Percentiles rank a stretch among this genome's conserved stretches.
These are phyloP conservation scores for Nanorana parkeri DNA, from an alignment of 2,113 vertebrate species.

Conservation along the genomic window DNA sequence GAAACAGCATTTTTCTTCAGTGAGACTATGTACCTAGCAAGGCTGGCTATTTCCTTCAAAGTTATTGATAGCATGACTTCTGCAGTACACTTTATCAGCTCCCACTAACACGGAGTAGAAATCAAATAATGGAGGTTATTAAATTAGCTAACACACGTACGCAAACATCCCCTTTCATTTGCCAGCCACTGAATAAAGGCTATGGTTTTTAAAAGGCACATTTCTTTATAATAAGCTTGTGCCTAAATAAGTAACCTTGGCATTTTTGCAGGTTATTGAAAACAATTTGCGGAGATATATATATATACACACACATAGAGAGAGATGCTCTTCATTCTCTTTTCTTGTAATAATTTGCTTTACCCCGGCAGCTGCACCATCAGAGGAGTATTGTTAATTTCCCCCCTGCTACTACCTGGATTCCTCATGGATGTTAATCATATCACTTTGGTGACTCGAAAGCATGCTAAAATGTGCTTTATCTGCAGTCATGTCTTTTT, in stretches of 20 bases:
- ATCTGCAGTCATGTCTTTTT: no score
- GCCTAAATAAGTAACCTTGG: neutral
- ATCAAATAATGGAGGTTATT: constrained; percentile 44
- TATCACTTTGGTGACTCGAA: no score
- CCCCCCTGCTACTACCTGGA: no score
- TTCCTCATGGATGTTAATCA: no score
- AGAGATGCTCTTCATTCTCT: no score
- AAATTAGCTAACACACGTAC: constrained; percentile 32
- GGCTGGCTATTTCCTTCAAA: constrained; percentile 43
- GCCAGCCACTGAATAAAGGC: neutral
- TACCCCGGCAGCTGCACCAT: no score
- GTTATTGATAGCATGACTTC: constrained; percentile 49
- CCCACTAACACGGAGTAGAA: constrained; percentile 41
- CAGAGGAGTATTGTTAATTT: no score
- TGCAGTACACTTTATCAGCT: constrained; percentile 45
- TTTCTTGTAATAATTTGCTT: no score
- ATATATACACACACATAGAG: no score
- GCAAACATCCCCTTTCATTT: constrained; percentile 6
- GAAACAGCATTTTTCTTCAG: constrained; percentile 27
- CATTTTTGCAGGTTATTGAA: neutral
- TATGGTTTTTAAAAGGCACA: neutral
- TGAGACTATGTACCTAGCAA: constrained; percentile 38
- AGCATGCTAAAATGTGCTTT: no score
- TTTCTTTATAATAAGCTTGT: neutral
- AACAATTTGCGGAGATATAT: neutral